Evolutionary conservation across 64 coral and sea anemone genomes (phyloP), one percentile per base, ranked within the genome.

Genomic region (Montipora foliosa): DNA sequence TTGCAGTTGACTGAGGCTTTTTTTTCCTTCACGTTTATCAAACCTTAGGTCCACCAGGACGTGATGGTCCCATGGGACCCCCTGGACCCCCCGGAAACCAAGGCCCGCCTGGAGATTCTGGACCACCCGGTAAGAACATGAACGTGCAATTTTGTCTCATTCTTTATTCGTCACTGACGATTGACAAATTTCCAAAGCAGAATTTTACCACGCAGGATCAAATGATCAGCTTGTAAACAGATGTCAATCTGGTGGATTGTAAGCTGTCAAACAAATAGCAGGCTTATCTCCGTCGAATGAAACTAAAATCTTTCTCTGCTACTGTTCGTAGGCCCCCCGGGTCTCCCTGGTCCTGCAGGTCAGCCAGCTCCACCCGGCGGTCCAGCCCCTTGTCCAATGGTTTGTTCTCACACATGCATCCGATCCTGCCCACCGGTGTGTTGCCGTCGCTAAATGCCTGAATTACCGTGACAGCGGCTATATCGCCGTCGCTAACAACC

Each of bases 61-160:
- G 71, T 76, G 64, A 90, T 83, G 97, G 97, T 24, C 91, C 90
- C 47, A 89, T 89, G 87, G 97, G 97, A 80, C 83, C 94, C 3
- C 97, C 94, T 16, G 97, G 97, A 87, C 84, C 95, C 9, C 70
- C 93, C 67, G 98, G 98, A 74, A 95, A 99, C 90, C 98, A 99
- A 96, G 98, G 98, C 51, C 89, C 92, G 11, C 95, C 98, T 73
- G 98, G 98, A 74, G 98, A 99, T 67, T 47, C 91, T 89, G 98
- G 98, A 78, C 92, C 95, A 89, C 89, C 92, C 2, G 95, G 95
- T 62, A 76, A 93, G 59, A 11, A 72, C 10, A 78, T 74, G 12
- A 11, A 8, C 11, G 53, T 57, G 6, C 11, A 57, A 8, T 6
- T 57, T 8, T 57, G 6, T 6, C 53, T 57, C 11, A 57, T 57